Percentiles rank a stretch among this genome's conserved stretches.
These are phyloP conservation scores for Neotragus moschatus DNA, from an alignment of 2,113 vertebrate genomes.

Conservation along the genomic window DNA sequence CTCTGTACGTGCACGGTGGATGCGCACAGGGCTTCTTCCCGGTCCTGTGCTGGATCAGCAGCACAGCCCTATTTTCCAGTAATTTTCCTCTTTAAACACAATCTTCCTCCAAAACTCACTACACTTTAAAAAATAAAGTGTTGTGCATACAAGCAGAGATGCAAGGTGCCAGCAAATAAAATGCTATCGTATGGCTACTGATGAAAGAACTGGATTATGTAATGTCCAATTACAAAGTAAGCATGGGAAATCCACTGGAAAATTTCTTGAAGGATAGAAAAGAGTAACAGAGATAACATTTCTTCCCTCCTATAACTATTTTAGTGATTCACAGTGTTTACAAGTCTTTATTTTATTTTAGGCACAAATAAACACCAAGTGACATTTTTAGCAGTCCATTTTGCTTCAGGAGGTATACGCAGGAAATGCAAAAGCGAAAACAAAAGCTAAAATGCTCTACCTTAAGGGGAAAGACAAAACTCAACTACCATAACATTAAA, in stretches of 20 bases:
- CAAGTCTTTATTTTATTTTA: constrained; percentile 39
- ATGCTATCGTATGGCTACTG: rapidly evolving
- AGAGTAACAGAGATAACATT: background rate
- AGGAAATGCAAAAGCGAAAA: constrained; percentile 66
- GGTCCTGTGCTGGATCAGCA: background rate
- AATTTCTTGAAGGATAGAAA: background rate
- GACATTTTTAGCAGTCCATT: constrained; percentile 58
- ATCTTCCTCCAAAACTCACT: background rate
- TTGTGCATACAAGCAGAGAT: background rate
- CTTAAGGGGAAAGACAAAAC: background rate
- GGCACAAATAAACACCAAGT: constrained; percentile 40
- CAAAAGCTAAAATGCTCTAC: constrained; percentile 35
- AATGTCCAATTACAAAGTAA: background rate
- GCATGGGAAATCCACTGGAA: background rate
- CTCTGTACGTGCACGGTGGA: background rate
- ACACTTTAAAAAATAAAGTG: background rate
- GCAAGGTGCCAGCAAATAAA: background rate
- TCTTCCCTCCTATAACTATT: constrained; percentile 18
- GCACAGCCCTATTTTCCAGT: background rate
- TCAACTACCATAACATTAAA: background rate
- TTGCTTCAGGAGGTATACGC: constrained; percentile 20
- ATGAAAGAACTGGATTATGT: background rate
- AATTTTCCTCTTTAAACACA: background rate
- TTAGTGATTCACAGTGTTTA: constrained; percentile 28
- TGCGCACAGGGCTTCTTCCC: rapidly evolving